Evolutionary conservation across 2,888 invertebrate species (phyloP).

Genomic region (Sminthurinus aureus): DNA sequence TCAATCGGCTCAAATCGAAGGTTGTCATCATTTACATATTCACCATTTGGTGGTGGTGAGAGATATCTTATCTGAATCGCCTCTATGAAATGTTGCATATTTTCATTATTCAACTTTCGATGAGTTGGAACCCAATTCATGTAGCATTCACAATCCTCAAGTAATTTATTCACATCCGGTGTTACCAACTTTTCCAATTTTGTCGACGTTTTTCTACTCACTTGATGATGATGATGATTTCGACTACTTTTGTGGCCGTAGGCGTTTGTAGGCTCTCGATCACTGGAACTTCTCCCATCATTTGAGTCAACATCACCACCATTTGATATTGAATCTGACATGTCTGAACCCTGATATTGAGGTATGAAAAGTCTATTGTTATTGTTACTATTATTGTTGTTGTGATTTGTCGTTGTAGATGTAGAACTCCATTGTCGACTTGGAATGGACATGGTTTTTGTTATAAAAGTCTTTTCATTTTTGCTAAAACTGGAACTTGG

Average conservation of each 20-base stretch:
- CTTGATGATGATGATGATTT: no score
- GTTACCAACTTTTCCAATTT: not conserved
- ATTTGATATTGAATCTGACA: not conserved
- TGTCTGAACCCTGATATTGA: not conserved
- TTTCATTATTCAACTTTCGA: not conserved
- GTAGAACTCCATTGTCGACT: not conserved
- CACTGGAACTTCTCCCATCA: no score
- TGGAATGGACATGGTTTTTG: not conserved
- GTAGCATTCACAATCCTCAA: slow-evolving; percentile 17
- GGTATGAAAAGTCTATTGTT: not conserved
- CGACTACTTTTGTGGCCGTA: no score
- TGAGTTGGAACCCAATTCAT: not conserved
- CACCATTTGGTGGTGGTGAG: not conserved
- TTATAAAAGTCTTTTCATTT: not conserved
- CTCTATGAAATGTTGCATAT: not conserved
- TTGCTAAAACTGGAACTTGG: not conserved
- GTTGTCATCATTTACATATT: not conserved
- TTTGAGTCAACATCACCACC: not conserved
- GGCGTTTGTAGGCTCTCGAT: no score
- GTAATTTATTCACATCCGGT: slow-evolving; percentile 8
- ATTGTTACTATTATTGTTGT: not conserved
- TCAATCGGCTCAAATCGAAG: not conserved
- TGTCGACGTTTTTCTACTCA: not conserved
- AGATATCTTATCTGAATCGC: not conserved
- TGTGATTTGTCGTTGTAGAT: not conserved